Conservation (phyloP, 2,113 vertebrate genomes). For the Datnioides undecimradiatus region DNA sequence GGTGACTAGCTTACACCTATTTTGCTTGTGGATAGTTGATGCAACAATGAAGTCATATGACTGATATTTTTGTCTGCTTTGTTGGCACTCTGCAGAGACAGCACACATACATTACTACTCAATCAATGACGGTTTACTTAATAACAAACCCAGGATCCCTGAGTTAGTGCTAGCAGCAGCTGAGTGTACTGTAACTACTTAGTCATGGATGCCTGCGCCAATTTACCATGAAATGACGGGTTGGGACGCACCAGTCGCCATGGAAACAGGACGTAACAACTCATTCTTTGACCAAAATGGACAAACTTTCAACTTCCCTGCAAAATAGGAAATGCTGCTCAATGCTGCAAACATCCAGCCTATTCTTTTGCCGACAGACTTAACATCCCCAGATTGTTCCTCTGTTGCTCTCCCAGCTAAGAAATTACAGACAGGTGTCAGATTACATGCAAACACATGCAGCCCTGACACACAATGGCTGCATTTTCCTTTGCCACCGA, state of each 20-base stretch:
- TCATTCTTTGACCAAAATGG: conserved; percentile 52
- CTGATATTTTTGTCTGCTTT: not conserved
- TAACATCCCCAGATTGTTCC: conserved; percentile 31
- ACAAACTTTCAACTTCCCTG: conserved; percentile 36
- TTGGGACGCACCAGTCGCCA: conserved; percentile 12
- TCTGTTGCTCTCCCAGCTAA: not conserved
- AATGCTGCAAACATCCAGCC: conserved; percentile 21
- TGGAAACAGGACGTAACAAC: conserved; percentile 48
- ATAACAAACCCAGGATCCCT: not conserved
- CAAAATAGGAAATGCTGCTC: conserved; percentile 46
- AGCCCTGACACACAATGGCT: conserved; percentile 42
- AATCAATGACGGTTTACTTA: conserved; percentile 45
- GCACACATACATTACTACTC: not conserved
- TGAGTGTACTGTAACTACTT: conserved; percentile 30
- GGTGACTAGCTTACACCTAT: not conserved
- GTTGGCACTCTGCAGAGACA: not conserved
- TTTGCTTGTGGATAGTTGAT: not conserved
- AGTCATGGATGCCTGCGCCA: conserved; percentile 56
- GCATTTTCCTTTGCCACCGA: conserved; percentile 41
- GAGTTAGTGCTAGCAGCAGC: conserved; percentile 14
- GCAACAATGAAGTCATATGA: conserved; percentile 2
- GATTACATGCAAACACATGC: conserved; percentile 66
- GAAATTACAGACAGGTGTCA: conserved; percentile 41
- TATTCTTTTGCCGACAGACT: conserved; percentile 32
- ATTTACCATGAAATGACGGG: conserved; percentile 11